Base-by-base conservation (phyloP, 2,797 vertebrate genomes). In the Dromococcyx pavoninus region DNA sequence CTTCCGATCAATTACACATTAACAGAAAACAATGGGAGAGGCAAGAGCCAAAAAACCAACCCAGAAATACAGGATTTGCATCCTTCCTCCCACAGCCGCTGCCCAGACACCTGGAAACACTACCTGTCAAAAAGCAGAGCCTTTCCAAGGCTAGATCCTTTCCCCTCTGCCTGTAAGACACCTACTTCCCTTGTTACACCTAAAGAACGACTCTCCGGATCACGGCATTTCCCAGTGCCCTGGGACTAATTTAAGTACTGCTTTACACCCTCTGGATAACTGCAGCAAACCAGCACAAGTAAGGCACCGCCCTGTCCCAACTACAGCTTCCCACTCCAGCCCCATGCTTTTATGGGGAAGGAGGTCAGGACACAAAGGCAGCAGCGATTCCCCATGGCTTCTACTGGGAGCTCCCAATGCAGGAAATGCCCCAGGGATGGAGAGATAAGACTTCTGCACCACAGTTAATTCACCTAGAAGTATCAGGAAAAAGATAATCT, bases 141-240 rank as follows among this genome's bases (percentile, higher is more conserved):
- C 7, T 81, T 95, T 87, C 78, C 82, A 95, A 91, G 85, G 87
- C 85, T 91, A 89, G 70, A 72, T 86, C 70, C 85, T 89, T 61
- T 75, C 54, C 19, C 23, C 92, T 72, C 79, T 86, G 79, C 72
- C 91, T 78, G 22, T 64, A 78, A 93, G 51, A 83, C 74, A 85
- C 14, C 17, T 75, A 12, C 74, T 62, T 84, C 58, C 73, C 85
- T 70, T 73, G 15, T 65, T 70, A 86, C 80, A 89, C 56, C 66
- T 88, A 72, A 62, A 2, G 30, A 92, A 77, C 84, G 23, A 64
- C 21, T 46, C 62, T 64, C 1, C 3, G 35, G 39, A 78, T 60
- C 30, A 17, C 22, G 19, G 67, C 56, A 73, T 64, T 60, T 94
- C 60, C 62, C 41, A 90, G 3, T 0, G 11, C 58, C 30, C 77